Evolutionary conservation across 2,888 invertebrate genomes (phyloP).

Genomic region (Orthosia incerta): DNA sequence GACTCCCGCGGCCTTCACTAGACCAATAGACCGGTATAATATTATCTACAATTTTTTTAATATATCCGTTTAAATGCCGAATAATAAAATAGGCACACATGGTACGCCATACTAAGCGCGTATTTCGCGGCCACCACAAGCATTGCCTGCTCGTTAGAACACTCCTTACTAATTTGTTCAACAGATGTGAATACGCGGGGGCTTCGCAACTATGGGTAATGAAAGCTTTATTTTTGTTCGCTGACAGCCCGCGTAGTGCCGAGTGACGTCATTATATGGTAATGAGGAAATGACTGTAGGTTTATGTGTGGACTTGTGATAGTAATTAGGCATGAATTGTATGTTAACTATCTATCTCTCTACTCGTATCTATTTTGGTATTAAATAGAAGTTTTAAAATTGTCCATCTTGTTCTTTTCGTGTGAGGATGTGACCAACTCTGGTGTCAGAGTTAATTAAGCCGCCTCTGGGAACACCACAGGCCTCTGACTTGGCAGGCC

Average conservation of each 20-base stretch:
- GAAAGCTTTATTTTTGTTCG: constrained; percentile 51
- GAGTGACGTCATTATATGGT: constrained; percentile 36
- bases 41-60: neutral
- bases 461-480: no score
- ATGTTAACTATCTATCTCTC: no score
- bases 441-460: no score
- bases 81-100: constrained; percentile 21
- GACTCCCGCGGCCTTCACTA: no score
- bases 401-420: no score
- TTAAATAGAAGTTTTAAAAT: no score
- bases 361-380: no score
- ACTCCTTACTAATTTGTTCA: constrained; percentile 51
- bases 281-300: constrained; percentile 33
- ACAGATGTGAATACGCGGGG: constrained; percentile 40
- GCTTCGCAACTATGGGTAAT: constrained; percentile 38
- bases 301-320: constrained; percentile 6
- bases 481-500: no score
- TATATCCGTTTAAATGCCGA: neutral
- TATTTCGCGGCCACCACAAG: constrained; percentile 27
- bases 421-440: no score
- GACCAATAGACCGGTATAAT: no score
- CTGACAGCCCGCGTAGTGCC: neutral
- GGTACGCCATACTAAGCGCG: constrained; percentile 17
- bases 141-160: constrained; percentile 50
- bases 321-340: neutral